Percentiles rank a stretch among this genome's conserved stretches.
Conservation (phyloP, 2,797 vertebrate species). For the Xenopus petersii region DNA sequence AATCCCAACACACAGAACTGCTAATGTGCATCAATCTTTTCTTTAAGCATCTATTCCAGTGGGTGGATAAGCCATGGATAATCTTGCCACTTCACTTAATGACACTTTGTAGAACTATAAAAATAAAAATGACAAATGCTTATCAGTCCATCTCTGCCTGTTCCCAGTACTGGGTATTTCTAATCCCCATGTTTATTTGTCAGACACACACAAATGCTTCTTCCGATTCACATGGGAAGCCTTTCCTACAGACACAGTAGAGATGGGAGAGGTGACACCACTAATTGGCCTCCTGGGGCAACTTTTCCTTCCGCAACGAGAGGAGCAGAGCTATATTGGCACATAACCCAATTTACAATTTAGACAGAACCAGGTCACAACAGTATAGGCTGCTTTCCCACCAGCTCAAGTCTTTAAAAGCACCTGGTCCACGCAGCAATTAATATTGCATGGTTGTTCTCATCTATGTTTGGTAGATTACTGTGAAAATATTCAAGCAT, state of each 20-base stretch:
- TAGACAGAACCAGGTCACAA: slow-evolving; percentile 32
- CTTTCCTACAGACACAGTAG: slow-evolving; percentile 9
- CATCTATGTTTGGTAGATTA: not conserved
- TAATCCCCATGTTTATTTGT: slow-evolving; percentile 12
- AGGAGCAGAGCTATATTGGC: not conserved
- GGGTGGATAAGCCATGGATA: not conserved
- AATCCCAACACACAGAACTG: slow-evolving; percentile 16
- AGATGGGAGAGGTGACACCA: slow-evolving; percentile 18
- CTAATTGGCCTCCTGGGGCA: slow-evolving; percentile 37
- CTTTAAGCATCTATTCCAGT: not conserved
- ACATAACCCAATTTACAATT: slow-evolving; percentile 12
- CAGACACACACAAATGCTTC: slow-evolving; percentile 1
- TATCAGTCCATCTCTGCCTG: not conserved
- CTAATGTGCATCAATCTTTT: slow-evolving; percentile 3
- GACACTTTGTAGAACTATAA: not conserved
- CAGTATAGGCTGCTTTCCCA: not conserved
- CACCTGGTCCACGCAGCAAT: not conserved
- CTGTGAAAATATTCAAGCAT: not conserved
- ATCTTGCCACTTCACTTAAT: not conserved
- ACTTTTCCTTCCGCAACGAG: not conserved
- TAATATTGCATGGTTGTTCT: not conserved
- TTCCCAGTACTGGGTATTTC: not conserved
- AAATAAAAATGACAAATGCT: not conserved
- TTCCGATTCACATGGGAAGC: not conserved
- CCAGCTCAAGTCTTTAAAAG: not conserved